Evolutionary conservation across 2,113 vertebrate genomes (phyloP).

Genomic region (Hippopotamus amphibius): DNA sequence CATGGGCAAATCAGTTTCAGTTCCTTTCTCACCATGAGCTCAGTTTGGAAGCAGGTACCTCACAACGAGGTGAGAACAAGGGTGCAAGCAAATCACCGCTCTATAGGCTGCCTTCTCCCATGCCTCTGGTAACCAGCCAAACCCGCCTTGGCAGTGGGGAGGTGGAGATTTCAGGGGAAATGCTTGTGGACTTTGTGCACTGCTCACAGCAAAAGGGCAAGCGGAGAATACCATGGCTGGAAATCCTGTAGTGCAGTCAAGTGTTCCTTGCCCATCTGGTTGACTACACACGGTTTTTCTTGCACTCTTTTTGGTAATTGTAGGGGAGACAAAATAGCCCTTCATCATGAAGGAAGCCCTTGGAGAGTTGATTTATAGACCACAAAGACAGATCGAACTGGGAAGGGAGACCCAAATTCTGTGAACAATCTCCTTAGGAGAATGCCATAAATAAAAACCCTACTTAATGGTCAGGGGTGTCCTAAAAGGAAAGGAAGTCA

Average conservation of each 20-base stretch:
- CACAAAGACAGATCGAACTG: neutral
- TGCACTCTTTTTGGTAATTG: neutral
- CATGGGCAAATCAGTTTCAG: neutral
- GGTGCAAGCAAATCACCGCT: neutral
- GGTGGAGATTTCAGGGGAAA: conserved; percentile 26
- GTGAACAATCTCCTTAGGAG: neutral
- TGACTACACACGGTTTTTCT: neutral
- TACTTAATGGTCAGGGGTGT: neutral
- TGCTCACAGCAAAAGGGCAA: conserved; percentile 33
- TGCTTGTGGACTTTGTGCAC: neutral
- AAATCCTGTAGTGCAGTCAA: conserved; percentile 29
- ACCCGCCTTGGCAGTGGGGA: conserved; percentile 36
- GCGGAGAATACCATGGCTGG: conserved; percentile 12
- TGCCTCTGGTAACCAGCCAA: conserved; percentile 50
- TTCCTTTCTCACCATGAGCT: neutral
- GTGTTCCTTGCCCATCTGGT: conserved; percentile 51
- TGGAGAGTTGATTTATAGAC: neutral
- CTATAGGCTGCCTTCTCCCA: neutral
- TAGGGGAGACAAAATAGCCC: neutral
- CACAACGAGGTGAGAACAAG: neutral
- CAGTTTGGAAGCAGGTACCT: neutral
- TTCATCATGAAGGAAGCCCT: neutral
- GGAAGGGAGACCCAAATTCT: neutral
- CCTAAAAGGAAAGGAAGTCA: neutral
- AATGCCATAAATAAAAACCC: neutral